A percentile compares a stretch with the other conserved stretches of the same genome.
phyloP scores from a whole-genome alignment of 2,797 vertebrate genomes.

The Pyrocephalus nanus region DNA sequence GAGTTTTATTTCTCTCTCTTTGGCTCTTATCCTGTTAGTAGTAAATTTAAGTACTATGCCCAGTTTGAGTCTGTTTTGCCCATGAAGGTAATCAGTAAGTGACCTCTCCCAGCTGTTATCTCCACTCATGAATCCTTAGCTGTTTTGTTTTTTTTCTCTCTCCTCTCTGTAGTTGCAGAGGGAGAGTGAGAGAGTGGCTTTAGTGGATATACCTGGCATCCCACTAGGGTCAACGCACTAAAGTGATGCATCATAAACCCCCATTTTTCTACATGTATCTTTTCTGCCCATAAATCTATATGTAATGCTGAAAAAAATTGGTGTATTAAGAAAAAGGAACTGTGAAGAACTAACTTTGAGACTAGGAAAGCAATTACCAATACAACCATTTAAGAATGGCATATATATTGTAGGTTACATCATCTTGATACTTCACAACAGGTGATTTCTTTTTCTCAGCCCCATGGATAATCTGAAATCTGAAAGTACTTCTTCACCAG shows the following conservation, averaged over 20 bases:
- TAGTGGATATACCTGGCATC: too few relatives aligned
- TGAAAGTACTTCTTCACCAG: not conserved
- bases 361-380: not conserved
- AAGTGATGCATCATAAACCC: not conserved
- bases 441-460: not conserved
- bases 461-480: not conserved
- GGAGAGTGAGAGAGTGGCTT: too few relatives aligned
- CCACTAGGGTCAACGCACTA: too few relatives aligned
- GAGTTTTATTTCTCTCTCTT: too few relatives aligned
- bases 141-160: too few relatives aligned
- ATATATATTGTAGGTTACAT: not conserved
- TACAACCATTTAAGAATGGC: not conserved
- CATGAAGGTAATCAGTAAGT: too few relatives aligned
- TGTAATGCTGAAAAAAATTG: not conserved
- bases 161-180: too few relatives aligned
- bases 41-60: too few relatives aligned
- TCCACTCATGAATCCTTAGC: too few relatives aligned
- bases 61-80: too few relatives aligned
- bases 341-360: not conserved
- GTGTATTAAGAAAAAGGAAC: not conserved
- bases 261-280: accelerated
- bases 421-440: not conserved
- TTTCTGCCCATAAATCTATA: not conserved
- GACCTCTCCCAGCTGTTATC: too few relatives aligned
- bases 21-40: too few relatives aligned